These are phyloP conservation scores for Sinodicranocentrus sp. DNA, from an alignment of 2,888 invertebrate genomes.

Conservation along the genomic window DNA sequence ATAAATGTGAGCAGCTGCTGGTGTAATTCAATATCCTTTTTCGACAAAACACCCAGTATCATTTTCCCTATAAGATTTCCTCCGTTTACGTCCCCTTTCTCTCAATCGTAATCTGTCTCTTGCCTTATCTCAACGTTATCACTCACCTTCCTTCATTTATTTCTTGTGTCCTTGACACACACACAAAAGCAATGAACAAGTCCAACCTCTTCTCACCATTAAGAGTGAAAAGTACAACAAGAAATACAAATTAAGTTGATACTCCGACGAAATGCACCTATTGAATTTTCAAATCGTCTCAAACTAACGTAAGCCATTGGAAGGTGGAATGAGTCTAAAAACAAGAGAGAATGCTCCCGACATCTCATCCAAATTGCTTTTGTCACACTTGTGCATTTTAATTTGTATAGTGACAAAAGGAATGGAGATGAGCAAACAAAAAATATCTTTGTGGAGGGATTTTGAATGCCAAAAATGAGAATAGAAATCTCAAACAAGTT, in stretches of 20 bases:
- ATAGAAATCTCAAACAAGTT: neutral
- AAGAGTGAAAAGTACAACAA: no score
- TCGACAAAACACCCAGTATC: neutral
- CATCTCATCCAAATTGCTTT: slow-evolving; percentile 45
- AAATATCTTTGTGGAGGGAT: neutral
- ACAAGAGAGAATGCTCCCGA: slow-evolving; percentile 3
- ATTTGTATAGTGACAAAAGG: slow-evolving; percentile 37
- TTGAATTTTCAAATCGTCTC: no score
- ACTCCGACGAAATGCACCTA: neutral
- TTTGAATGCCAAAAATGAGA: slow-evolving; percentile 26
- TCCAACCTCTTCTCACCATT: neutral
- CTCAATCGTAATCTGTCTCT: no score
- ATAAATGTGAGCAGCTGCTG: no score
- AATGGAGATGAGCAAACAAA: slow-evolving; percentile 8
- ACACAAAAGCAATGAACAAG: slow-evolving; percentile 13
- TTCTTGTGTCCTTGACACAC: slow-evolving; percentile 48
- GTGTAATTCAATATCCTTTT: slow-evolving; percentile 27
- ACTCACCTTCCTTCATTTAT: slow-evolving; percentile 20
- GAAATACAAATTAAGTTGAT: no score
- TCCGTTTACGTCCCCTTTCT: neutral
- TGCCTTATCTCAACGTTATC: neutral
- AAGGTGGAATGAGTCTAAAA: neutral
- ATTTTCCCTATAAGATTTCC: no score
- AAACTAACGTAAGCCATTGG: neutral
- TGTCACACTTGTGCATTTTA: slow-evolving; percentile 56